Conservation (phyloP, 2,113 vertebrate genomes). For the Apodemus sylvaticus region DNA sequence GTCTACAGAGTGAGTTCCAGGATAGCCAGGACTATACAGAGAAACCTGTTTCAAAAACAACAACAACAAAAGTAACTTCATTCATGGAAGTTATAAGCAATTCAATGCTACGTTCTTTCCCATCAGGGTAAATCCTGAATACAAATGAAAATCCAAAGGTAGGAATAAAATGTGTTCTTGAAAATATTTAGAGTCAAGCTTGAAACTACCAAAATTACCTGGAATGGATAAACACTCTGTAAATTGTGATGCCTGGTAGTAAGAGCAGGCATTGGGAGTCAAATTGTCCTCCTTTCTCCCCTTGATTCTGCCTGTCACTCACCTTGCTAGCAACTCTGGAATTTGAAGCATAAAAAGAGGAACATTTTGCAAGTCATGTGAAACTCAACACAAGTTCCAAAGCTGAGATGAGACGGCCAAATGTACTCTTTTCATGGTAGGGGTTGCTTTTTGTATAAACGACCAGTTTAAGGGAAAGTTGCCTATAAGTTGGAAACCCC, state of each 20-base stretch:
- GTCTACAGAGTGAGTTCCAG: too few species aligned
- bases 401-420: constrained; percentile 91
- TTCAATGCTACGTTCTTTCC: constrained; percentile 95
- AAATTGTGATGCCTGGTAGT: constrained; percentile 93
- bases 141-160: constrained; percentile 90
- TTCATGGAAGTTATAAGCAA: constrained; percentile 92
- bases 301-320: constrained; percentile 83
- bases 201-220: constrained; percentile 93
- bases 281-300: constrained; percentile 83
- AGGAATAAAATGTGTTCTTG: constrained; percentile 48
- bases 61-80: constrained; percentile 86
- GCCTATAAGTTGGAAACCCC: constrained; percentile 88
- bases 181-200: constrained; percentile 91
- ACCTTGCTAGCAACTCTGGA: constrained; percentile 93
- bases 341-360: constrained; percentile 89
- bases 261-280: constrained; percentile 88
- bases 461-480: constrained; percentile 87
- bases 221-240: constrained; percentile 89
- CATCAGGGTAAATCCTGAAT: constrained; percentile 87
- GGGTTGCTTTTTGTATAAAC: constrained; percentile 91
- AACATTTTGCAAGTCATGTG: constrained; percentile 85
- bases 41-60: too few species aligned
- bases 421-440: constrained; percentile 91
- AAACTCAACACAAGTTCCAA: constrained; percentile 84
- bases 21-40: too few species aligned